Evolutionary conservation across 53 echinoderm and acorn worm genomes (phyloP).

Genomic region (Stichopus horrens): DNA sequence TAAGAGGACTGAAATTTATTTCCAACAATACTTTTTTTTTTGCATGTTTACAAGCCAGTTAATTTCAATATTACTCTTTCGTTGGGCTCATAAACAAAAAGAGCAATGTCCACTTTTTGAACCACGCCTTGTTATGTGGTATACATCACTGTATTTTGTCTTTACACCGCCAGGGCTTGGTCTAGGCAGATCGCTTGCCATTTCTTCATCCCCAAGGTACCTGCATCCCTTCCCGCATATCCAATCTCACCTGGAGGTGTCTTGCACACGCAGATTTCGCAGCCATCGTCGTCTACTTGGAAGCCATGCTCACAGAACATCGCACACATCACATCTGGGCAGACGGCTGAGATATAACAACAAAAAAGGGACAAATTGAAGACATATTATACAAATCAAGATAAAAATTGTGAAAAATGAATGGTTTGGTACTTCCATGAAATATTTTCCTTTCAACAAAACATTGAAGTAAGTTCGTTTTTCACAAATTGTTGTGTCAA

Average conservation of each 20-base stretch:
- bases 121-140: too few species aligned
- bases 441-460: not conserved
- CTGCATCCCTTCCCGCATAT: not conserved
- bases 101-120: too few species aligned
- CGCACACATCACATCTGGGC: slow-evolving; percentile 57
- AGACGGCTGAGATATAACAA: slow-evolving; percentile 27
- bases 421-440: not conserved
- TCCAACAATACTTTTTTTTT: too few species aligned
- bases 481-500: too few species aligned
- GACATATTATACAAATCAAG: not conserved
- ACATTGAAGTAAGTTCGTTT: too few species aligned
- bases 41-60: too few species aligned
- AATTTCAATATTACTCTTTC: too few species aligned
- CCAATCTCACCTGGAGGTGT: slow-evolving; percentile 24
- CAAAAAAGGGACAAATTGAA: not conserved
- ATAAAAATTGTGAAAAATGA: not conserved
- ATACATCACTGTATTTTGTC: too few species aligned
- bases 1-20: too few species aligned
- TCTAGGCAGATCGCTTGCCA: too few species aligned
- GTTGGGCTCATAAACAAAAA: too few species aligned
- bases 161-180: too few species aligned
- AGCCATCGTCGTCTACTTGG: slow-evolving; percentile 53
- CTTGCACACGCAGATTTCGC: slow-evolving; percentile 65
- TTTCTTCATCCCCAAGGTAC: not conserved
- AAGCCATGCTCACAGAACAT: slow-evolving; percentile 61